Base-by-base conservation (phyloP, 2,888 invertebrate genomes). In the Lypha dubia region DNA sequence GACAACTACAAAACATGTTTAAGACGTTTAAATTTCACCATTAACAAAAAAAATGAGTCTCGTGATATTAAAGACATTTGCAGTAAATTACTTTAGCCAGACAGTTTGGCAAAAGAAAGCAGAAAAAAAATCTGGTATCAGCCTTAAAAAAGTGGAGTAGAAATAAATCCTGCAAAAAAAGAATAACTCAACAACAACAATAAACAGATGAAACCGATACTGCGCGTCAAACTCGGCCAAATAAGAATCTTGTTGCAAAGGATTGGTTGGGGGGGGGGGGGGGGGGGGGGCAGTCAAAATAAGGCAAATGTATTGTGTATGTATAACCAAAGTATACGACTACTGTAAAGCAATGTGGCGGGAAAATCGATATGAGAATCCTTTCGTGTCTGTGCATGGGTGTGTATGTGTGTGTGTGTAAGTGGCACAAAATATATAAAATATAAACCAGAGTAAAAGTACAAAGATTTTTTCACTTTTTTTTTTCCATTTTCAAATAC, bases 321-420 rank as follows among this genome's bases (percentile, higher is more conserved):
- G 84, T 84, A 84, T 56, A 70, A 70, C 41, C 56, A 20, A 44
- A 70, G 41, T 13, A 5, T 51, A 35, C 51, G 22, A 51, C 49
- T 46, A 51, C 49, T 46, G 67, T 53, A 70, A 77, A 84, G 81
- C 77, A 79, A 84, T 81, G 77, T 81, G 84, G 84, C 84, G 84
- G 84, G 84, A 84, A 81, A 84, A 84, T 84, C 84, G 81, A 84
- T 84, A 84, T n/a, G 32, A 75, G 63, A 63, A 73, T 74, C 71
- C 71, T 76, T 76, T 70, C 73, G 58, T 73, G n/a, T n/a, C n/a
- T n/a, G n/a, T n/a, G n/a, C n/a, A n/a, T n/a, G n/a, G n/a, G n/a
- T n/a, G n/a, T n/a, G n/a, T n/a, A n/a, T n/a, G n/a, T n/a, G n/a
- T n/a, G n/a, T n/a, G n/a, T n/a, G n/a, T n/a, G n/a, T n/a, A 77